Evolutionary conservation across 2,113 vertebrate species (phyloP).

Genomic region (Crotalus horridus): DNA sequence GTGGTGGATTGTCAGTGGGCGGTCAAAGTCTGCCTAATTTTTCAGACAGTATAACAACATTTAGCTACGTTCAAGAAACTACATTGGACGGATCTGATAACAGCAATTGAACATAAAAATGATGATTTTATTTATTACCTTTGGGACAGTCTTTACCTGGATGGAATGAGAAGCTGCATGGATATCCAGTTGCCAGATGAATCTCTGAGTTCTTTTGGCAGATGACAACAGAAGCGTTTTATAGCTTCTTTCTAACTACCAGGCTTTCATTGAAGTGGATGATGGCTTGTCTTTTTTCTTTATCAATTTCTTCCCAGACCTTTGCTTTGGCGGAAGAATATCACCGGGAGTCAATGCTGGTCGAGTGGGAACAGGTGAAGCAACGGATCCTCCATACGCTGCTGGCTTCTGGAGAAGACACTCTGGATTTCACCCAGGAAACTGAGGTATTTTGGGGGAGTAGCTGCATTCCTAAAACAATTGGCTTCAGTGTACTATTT

Average conservation of each 20-base stretch:
- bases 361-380: constrained; percentile 98
- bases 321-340: constrained; percentile 96
- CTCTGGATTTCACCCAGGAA: constrained; percentile 94
- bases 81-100: background rate
- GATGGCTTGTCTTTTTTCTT: background rate
- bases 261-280: background rate
- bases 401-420: constrained; percentile 94
- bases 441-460: constrained; percentile 77
- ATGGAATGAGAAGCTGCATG: background rate
- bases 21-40: background rate
- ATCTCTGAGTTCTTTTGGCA: background rate
- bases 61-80: background rate
- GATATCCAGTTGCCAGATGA: background rate
- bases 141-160: background rate
- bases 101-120: background rate
- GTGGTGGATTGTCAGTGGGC: background rate
- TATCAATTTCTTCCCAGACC: constrained; percentile 71
- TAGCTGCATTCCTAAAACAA: background rate
- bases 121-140: no score
- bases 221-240: background rate
- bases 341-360: constrained; percentile 96
- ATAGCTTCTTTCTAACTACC: background rate
- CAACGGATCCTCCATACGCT: constrained; percentile 94
- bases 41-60: background rate
- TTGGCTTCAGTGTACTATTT: background rate